A percentile compares a stretch with the other conserved stretches of the same genome.
Evolutionary conservation across 1,140 invertebrate species (phyloP).

Genomic region (Bombus pascuorum): DNA sequence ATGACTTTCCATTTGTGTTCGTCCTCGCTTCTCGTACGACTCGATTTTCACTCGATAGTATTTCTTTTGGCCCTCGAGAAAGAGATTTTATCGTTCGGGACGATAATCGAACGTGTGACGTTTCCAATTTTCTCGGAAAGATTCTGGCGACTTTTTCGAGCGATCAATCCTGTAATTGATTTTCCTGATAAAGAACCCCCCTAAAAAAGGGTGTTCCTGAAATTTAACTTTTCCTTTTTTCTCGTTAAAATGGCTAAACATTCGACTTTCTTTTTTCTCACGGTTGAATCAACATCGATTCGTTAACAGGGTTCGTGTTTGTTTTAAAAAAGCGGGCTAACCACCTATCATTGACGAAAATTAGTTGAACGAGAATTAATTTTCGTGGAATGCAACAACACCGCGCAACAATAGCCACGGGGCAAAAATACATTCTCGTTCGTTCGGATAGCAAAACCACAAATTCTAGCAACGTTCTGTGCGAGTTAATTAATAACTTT

Average conservation of each 20-base stretch:
- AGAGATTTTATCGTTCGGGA: neutral
- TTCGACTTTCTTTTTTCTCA: neutral
- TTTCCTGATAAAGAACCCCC: too few relatives aligned
- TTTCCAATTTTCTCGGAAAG: neutral
- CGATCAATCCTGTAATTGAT: neutral
- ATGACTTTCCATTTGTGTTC: constrained; percentile 13
- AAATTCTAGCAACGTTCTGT: neutral
- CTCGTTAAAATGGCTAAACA: neutral
- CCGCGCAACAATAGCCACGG: neutral
- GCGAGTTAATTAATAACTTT: neutral
- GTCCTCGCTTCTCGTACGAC: neutral
- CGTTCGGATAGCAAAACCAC: neutral
- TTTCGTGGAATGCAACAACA: neutral
- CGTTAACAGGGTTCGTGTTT: neutral
- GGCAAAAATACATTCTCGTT: neutral
- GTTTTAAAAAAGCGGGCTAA: neutral
- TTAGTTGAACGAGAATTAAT: neutral
- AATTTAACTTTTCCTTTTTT: neutral
- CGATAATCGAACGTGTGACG: neutral
- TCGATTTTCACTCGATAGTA: neutral
- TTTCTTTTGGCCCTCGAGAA: neutral
- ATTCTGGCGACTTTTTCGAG: accelerated
- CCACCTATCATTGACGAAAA: neutral
- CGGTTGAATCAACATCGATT: neutral
- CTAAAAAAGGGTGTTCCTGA: neutral